A percentile compares a stretch with the other conserved stretches of the same genome.
These are phyloP conservation scores for Pediacus dermestoides DNA, from an alignment of 2,888 invertebrate genomes.

Conservation along the genomic window DNA sequence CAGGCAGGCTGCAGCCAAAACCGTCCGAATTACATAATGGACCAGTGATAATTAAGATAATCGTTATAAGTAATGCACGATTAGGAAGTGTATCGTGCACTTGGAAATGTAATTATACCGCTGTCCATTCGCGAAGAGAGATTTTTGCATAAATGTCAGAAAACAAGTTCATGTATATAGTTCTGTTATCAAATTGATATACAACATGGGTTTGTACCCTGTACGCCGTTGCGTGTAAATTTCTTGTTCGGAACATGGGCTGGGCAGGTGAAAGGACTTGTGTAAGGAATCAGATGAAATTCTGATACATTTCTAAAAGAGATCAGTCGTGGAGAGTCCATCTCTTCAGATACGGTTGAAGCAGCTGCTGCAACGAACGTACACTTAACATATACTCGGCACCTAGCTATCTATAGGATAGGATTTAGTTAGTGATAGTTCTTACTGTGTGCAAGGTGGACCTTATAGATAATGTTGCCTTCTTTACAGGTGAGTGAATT, in stretches of 20 bases:
- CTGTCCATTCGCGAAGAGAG: constrained; percentile 11
- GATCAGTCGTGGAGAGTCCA: constrained; percentile 40
- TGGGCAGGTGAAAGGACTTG: constrained; percentile 46
- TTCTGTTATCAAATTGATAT: constrained; percentile 25
- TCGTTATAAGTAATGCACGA: constrained; percentile 14
- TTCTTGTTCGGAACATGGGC: constrained; percentile 33
- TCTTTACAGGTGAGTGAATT: constrained; percentile 35
- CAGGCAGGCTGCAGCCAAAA: too few species aligned
- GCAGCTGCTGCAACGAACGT: constrained; percentile 20
- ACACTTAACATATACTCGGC: constrained; percentile 12
- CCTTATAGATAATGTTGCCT: constrained; percentile 32
- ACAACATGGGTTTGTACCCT: constrained; percentile 17
- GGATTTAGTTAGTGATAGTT: constrained; percentile 37
- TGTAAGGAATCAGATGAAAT: constrained; percentile 42
- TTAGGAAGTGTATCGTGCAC: constrained; percentile 17
- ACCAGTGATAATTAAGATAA: constrained; percentile 10
- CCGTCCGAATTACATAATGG: constrained; percentile 2
- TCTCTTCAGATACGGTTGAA: constrained; percentile 20
- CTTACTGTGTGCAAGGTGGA: constrained; percentile 28
- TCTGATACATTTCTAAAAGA: constrained; percentile 46
- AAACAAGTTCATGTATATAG: constrained; percentile 23
- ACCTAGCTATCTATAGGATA: constrained; percentile 7
- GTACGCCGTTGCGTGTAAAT: constrained; percentile 17
- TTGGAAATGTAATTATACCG: constrained; percentile 11
- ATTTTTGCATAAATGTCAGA: constrained; percentile 24